Conservation (phyloP, 53 echinoderm and acorn worm genomes). For the Paelopatides confundens region DNA sequence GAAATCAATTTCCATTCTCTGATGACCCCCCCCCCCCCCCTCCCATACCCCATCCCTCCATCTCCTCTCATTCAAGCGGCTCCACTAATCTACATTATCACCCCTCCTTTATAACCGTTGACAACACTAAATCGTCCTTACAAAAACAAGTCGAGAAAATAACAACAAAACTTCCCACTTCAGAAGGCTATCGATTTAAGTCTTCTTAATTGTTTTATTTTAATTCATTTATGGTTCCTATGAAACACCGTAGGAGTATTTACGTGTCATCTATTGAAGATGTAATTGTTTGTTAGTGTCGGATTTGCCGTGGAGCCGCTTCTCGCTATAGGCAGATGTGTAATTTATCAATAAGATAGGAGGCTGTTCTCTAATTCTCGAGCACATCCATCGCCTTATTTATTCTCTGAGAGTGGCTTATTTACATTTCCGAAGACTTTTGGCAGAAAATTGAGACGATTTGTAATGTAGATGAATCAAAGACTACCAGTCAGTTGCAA, state of each 20-base stretch:
- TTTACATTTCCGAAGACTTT: slow-evolving; percentile 44
- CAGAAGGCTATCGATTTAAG: too few relatives aligned
- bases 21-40: too few relatives aligned
- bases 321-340: slow-evolving; percentile 31
- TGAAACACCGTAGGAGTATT: background rate
- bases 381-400: slow-evolving; percentile 7
- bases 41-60: too few relatives aligned
- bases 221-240: background rate
- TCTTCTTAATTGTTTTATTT: background rate
- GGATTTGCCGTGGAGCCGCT: slow-evolving; percentile 26
- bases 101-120: too few relatives aligned
- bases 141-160: too few relatives aligned
- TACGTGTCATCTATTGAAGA: background rate
- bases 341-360: slow-evolving; percentile 18
- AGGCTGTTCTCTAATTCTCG: background rate
- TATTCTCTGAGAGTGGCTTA: slow-evolving; percentile 20
- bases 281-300: slow-evolving; percentile 27
- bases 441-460: slow-evolving; percentile 36
- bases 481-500: background rate
- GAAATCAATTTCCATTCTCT: too few relatives aligned
- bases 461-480: slow-evolving; percentile 38
- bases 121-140: too few relatives aligned
- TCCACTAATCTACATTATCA: too few relatives aligned
- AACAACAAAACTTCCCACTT: too few relatives aligned
- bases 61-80: too few relatives aligned